Percentiles rank a stretch among this genome's conserved stretches.
phyloP scores from a whole-genome alignment of 2,113 vertebrate genomes.

The Mormyrus iriodes region DNA sequence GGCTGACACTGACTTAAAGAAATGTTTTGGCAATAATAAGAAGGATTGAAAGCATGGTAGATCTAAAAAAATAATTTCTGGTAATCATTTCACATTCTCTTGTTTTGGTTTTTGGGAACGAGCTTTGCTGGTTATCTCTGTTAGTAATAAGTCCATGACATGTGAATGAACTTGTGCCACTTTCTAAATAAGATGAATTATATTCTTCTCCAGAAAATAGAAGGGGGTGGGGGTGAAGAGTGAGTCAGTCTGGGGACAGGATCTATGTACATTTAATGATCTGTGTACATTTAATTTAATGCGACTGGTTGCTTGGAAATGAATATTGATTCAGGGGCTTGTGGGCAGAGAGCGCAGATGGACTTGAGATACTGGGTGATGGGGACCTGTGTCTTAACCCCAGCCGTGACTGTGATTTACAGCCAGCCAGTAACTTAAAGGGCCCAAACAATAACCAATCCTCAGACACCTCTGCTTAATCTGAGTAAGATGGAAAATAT shows the following conservation, averaged over 20 bases:
- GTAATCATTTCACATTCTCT: not conserved
- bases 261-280: not conserved
- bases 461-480: not conserved
- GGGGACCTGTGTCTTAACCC: not conserved
- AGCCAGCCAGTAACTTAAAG: too few species aligned
- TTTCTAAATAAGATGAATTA: not conserved
- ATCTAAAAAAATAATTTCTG: not conserved
- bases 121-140: not conserved
- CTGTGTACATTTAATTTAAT: constrained; percentile 1
- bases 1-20: not conserved
- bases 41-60: not conserved
- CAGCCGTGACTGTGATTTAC: not conserved
- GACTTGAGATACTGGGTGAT: not conserved
- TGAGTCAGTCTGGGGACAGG: not conserved
- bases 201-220: not conserved
- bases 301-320: not conserved
- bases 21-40: not conserved
- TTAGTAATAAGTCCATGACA: not conserved
- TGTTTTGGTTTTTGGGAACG: not conserved
- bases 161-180: not conserved
- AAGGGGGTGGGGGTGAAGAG: not conserved
- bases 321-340: constrained; percentile 8
- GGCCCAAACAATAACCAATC: not conserved
- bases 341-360: not conserved
- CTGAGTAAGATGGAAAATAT: not conserved